Percentiles rank a stretch among this genome's conserved stretches.
Conservation (phyloP, 2,888 invertebrate species). For the Steinernema carpocapsae region DNA sequence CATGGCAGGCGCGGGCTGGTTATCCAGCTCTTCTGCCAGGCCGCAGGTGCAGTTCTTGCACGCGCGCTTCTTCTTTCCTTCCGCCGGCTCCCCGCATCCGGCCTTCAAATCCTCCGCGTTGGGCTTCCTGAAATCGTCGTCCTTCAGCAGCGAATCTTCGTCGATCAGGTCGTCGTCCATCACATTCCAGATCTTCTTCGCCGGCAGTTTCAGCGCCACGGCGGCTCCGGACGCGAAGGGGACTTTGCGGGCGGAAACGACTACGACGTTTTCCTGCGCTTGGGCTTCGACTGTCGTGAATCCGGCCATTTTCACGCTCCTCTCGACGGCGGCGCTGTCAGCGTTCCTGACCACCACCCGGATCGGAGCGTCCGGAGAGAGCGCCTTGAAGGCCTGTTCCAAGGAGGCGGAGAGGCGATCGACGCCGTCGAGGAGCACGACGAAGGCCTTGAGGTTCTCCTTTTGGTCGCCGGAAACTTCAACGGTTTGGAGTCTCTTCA, state of each 20-base stretch:
- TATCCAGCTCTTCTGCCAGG: slow-evolving; percentile 80
- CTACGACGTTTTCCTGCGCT: not conserved
- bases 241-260: slow-evolving; percentile 4
- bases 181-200: slow-evolving; percentile 23
- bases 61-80: slow-evolving; percentile 82
- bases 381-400: slow-evolving; percentile 19
- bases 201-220: slow-evolving; percentile 41
- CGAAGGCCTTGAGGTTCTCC: not conserved
- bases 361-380: slow-evolving; percentile 1
- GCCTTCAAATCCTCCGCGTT: slow-evolving; percentile 75
- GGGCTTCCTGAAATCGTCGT: slow-evolving; percentile 86
- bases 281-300: not conserved
- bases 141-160: slow-evolving; percentile 85
- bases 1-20: slow-evolving; percentile 46
- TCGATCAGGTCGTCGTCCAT: slow-evolving; percentile 78
- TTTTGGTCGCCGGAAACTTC: not conserved
- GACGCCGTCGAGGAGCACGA: not conserved
- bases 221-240: slow-evolving; percentile 37
- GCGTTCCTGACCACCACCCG: not conserved
- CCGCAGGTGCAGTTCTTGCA: slow-evolving; percentile 98
- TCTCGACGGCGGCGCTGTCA: not conserved
- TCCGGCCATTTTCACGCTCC: slow-evolving; percentile 20
- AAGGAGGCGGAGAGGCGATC: not conserved
- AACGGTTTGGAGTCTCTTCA: not conserved
- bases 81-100: slow-evolving; percentile 40